Percentiles rank a stretch among this genome's conserved stretches.
phyloP scores from a whole-genome alignment of 2,888 invertebrate genomes.

The Brachylomia viminalis region DNA sequence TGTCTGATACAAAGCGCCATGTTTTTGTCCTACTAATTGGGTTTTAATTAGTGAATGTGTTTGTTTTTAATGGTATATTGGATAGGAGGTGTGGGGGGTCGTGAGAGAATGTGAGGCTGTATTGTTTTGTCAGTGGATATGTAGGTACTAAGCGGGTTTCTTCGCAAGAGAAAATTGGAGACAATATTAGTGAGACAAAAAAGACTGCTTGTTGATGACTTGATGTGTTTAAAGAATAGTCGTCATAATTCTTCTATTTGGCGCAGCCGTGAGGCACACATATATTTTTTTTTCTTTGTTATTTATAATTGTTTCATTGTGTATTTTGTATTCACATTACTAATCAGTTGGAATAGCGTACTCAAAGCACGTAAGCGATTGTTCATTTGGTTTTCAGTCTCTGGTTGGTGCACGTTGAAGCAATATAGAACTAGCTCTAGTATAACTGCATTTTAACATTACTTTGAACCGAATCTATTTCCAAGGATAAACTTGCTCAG shows the following conservation, averaged over 20 bases:
- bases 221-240: neutral
- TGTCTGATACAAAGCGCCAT: conserved; percentile 54
- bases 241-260: neutral
- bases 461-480: neutral
- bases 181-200: neutral
- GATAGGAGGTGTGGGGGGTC: neutral
- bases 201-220: too few species aligned
- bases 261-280: too few species aligned
- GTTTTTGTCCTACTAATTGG: conserved; percentile 62
- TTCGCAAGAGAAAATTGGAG: neutral
- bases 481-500: neutral
- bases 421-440: neutral
- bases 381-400: conserved; percentile 2
- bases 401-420: neutral
- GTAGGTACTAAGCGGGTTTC: neutral
- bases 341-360: too few species aligned
- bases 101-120: neutral
- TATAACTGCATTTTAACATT: neutral
- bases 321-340: neutral
- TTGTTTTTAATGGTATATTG: conserved; percentile 44
- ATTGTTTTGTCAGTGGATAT: neutral
- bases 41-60: conserved; percentile 59
- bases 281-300: too few species aligned
- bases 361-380: neutral
- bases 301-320: too few species aligned